These are phyloP conservation scores for Vanacampus margaritifer DNA, from an alignment of 2,113 vertebrate genomes.

Conservation along the genomic window DNA sequence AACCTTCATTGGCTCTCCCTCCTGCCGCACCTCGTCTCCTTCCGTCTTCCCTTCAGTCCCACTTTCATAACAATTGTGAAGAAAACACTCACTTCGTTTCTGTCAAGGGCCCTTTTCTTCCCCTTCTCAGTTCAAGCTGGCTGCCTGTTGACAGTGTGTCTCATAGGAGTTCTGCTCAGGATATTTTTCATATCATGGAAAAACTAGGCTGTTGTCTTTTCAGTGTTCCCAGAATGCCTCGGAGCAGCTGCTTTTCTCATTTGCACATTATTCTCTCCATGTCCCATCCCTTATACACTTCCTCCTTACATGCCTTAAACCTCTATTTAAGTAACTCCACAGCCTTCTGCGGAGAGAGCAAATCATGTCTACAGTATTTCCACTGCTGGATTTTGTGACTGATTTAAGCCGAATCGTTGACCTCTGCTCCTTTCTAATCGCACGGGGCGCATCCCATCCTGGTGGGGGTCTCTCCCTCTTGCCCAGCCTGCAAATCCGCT, in stretches of 20 bases:
- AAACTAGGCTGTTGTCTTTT: conserved; percentile 70
- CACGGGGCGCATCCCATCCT: conserved; percentile 48
- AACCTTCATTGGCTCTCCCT: conserved; percentile 48
- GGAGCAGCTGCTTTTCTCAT: conserved; percentile 73
- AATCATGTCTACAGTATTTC: conserved; percentile 11
- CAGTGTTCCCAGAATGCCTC: conserved; percentile 75
- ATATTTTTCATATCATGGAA: conserved; percentile 75
- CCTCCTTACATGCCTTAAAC: conserved; percentile 43
- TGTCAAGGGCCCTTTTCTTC: conserved; percentile 63
- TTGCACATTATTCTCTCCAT: conserved; percentile 57
- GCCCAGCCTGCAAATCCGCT: conserved; percentile 44
- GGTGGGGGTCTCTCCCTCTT: conserved; percentile 46
- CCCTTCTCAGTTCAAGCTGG: conserved; percentile 68
- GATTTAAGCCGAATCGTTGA: conserved; percentile 63
- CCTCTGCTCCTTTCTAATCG: conserved; percentile 64
- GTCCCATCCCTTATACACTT: conserved; percentile 24
- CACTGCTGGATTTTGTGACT: conserved; percentile 29
- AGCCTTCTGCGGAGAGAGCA: conserved; percentile 4
- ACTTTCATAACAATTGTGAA: conserved; percentile 38
- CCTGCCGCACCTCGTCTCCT: conserved; percentile 10
- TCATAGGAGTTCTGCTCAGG: conserved; percentile 73
- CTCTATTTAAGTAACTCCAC: conserved; percentile 22
- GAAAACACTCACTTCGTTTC: conserved; percentile 61
- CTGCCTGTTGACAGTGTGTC: conserved; percentile 74
- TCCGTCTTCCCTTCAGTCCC: conserved; percentile 9